Conservation (phyloP, 2,113 vertebrate species). For the Mirounga angustirostris region DNA sequence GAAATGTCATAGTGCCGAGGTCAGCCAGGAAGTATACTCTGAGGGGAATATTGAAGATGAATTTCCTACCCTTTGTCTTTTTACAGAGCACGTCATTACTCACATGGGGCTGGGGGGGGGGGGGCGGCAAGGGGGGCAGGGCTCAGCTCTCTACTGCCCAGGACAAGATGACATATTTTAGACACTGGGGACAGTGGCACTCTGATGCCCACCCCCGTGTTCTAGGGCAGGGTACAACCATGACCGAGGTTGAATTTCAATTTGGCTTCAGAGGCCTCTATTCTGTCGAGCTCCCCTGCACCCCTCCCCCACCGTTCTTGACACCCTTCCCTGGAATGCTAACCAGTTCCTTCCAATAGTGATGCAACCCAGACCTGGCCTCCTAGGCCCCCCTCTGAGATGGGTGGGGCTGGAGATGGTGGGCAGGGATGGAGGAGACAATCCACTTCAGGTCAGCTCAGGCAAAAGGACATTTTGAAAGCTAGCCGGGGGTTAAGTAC, state of each 20-base stretch:
- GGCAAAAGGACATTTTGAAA: conserved; percentile 11
- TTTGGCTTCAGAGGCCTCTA: not conserved
- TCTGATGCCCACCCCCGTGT: not conserved
- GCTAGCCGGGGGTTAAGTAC: not conserved
- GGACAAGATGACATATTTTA: not conserved
- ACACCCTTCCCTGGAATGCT: not conserved
- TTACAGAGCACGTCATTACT: not conserved
- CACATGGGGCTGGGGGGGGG: not conserved
- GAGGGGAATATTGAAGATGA: not conserved
- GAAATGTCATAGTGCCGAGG: not conserved
- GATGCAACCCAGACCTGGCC: not conserved
- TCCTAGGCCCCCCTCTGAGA: not conserved
- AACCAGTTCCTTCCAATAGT: not conserved
- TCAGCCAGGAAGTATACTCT: not conserved
- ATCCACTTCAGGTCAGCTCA: not conserved
- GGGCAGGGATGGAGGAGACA: not conserved
- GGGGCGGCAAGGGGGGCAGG: too few relatives aligned
- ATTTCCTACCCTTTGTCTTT: not conserved
- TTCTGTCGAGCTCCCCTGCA: not conserved
- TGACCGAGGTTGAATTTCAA: not conserved
- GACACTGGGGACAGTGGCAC: not conserved
- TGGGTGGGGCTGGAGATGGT: accelerated
- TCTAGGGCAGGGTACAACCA: not conserved
- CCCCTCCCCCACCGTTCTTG: not conserved
- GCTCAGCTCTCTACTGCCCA: not conserved